Percentiles rank a stretch among this genome's conserved stretches.
These are phyloP conservation scores for Zapornia atra DNA, from an alignment of 2,113 vertebrate genomes.

Conservation along the genomic window DNA sequence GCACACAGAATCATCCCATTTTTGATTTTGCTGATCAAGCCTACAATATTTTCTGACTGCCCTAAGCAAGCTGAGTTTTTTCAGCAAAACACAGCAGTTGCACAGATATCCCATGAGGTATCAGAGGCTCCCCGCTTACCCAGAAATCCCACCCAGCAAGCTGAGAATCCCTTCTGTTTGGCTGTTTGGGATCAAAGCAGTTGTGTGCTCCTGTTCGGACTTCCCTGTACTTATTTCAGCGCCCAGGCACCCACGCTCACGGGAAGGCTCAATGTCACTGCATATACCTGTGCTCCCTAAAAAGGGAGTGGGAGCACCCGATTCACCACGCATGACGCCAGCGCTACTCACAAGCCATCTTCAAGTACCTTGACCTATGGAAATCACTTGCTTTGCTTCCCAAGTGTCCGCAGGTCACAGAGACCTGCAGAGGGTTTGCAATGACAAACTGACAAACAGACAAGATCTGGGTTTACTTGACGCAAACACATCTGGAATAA, in stretches of 20 bases:
- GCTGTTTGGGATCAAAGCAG: not conserved
- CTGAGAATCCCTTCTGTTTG: not conserved
- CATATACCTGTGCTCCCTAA: accelerated
- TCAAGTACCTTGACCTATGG: not conserved
- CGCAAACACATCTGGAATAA: constrained; percentile 83
- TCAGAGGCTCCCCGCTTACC: not conserved
- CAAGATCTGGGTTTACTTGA: constrained; percentile 51
- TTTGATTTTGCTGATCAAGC: not conserved
- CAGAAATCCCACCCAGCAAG: not conserved
- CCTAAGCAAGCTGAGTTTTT: not conserved
- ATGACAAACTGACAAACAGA: constrained; percentile 50
- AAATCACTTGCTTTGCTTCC: not conserved
- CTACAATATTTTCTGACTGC: not conserved
- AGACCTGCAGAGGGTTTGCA: constrained; percentile 63
- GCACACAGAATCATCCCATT: not conserved
- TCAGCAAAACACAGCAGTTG: accelerated
- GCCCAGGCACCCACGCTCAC: not conserved
- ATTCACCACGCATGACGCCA: not conserved
- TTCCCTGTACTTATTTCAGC: not conserved
- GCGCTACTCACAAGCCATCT: not conserved
- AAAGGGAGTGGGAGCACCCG: not conserved
- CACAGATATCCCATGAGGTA: not conserved
- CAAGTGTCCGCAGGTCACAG: constrained; percentile 37
- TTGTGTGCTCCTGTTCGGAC: not conserved
- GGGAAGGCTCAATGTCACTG: not conserved